phyloP scores from a whole-genome alignment of 2,113 vertebrate species.

The Mirza zaza region DNA sequence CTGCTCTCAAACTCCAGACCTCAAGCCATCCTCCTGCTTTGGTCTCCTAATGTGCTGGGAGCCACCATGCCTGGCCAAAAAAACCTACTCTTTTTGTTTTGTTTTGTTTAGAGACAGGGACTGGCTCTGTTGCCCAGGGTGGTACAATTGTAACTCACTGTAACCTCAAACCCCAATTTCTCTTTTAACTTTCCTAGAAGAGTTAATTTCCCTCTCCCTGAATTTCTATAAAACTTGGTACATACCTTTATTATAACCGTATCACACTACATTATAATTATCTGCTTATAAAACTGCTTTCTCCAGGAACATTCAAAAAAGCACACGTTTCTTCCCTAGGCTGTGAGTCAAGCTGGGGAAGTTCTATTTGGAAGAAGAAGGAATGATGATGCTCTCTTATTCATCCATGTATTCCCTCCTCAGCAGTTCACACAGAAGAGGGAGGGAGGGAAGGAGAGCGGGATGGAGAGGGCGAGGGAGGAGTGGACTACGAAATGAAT shows the following conservation, averaged over 20 bases:
- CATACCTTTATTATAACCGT: neutral
- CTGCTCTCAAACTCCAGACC: no score
- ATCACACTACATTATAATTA: constrained; percentile 12
- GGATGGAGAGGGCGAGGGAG: no score
- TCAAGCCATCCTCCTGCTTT: no score
- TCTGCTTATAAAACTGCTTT: constrained; percentile 47
- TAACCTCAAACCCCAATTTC: neutral
- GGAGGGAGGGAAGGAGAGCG: no score
- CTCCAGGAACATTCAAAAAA: neutral
- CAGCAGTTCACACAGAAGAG: neutral
- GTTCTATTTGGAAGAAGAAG: neutral
- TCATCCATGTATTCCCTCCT: neutral
- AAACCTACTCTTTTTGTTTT: no score
- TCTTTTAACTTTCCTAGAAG: neutral
- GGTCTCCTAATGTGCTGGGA: no score
- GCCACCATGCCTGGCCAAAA: no score
- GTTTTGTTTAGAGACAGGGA: no score
- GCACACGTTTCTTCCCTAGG: neutral
- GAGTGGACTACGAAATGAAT: neutral
- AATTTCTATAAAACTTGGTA: neutral
- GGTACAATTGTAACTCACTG: no score
- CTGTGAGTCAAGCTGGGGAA: neutral
- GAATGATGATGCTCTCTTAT: neutral
- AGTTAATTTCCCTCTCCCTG: neutral
- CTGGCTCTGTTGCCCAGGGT: no score